Conservation (phyloP, 1,140 invertebrate species). For the Holotrichia oblita region DNA sequence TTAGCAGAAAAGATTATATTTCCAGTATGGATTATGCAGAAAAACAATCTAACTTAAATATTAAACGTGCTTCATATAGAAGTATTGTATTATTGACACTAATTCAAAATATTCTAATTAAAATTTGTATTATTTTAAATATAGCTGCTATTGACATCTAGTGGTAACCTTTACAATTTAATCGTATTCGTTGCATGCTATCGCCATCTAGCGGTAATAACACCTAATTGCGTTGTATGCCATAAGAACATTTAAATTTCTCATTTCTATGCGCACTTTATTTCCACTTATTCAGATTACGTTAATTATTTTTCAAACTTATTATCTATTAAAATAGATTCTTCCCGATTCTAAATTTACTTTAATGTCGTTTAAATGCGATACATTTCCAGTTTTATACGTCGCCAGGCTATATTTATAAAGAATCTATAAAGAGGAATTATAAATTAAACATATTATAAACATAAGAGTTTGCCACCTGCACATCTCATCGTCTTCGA, state of each 20-base stretch:
- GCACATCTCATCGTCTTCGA: conserved; percentile 28
- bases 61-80: too few relatives aligned
- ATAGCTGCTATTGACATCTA: too few relatives aligned
- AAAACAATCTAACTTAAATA: too few relatives aligned
- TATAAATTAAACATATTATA: conserved; percentile 32
- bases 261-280: neutral
- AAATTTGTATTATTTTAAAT: too few relatives aligned
- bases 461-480: conserved; percentile 19
- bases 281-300: neutral
- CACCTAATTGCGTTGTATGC: neutral
- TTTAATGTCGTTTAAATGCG: neutral
- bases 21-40: too few relatives aligned
- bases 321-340: neutral
- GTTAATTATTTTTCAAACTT: neutral
- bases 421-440: neutral
- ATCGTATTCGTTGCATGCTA: neutral
- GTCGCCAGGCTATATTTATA: conserved; percentile 4
- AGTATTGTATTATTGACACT: too few relatives aligned
- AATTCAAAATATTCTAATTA: too few relatives aligned
- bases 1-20: too few relatives aligned
- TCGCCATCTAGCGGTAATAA: neutral
- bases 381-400: neutral
- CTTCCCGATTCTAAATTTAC: neutral
- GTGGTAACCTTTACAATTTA: neutral
- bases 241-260: neutral